Percentiles rank a stretch among this genome's conserved stretches.
These are phyloP conservation scores for Xenopus petersii DNA, from an alignment of 2,797 vertebrate species.

Conservation along the genomic window DNA sequence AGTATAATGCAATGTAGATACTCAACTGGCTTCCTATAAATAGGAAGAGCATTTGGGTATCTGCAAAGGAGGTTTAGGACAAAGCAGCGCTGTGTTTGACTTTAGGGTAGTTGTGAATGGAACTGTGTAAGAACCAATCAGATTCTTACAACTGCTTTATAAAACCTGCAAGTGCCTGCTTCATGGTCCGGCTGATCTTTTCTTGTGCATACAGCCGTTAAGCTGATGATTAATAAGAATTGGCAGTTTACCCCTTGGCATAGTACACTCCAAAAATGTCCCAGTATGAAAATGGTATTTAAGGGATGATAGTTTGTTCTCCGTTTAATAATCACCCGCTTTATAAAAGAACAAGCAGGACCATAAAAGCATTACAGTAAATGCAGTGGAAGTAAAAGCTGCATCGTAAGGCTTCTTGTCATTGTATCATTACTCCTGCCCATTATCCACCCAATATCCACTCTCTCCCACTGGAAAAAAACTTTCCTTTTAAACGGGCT, in stretches of 20 bases:
- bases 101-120: too few relatives aligned
- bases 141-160: background rate
- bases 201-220: conserved; percentile 31
- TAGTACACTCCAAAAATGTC: background rate
- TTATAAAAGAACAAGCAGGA: conserved; percentile 1
- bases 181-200: conserved; percentile 14
- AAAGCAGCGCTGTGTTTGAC: too few relatives aligned
- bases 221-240: conserved; percentile 29
- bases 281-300: conserved; percentile 1
- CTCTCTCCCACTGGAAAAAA: too few relatives aligned
- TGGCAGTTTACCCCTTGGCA: conserved; percentile 26
- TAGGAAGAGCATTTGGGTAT: too few relatives aligned
- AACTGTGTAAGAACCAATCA: background rate
- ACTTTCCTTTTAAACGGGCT: too few relatives aligned
- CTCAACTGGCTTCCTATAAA: too few relatives aligned
- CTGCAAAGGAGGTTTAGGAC: too few relatives aligned
- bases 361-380: conserved; percentile 9
- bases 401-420: conserved; percentile 13
- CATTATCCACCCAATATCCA: too few relatives aligned
- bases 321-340: background rate
- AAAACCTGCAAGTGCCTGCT: background rate
- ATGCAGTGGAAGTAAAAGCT: background rate
- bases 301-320: background rate
- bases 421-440: background rate
- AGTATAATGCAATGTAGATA: too few relatives aligned